These are phyloP conservation scores for Synergus laeviventris DNA, from an alignment of 2,888 invertebrate species.

Conservation along the genomic window DNA sequence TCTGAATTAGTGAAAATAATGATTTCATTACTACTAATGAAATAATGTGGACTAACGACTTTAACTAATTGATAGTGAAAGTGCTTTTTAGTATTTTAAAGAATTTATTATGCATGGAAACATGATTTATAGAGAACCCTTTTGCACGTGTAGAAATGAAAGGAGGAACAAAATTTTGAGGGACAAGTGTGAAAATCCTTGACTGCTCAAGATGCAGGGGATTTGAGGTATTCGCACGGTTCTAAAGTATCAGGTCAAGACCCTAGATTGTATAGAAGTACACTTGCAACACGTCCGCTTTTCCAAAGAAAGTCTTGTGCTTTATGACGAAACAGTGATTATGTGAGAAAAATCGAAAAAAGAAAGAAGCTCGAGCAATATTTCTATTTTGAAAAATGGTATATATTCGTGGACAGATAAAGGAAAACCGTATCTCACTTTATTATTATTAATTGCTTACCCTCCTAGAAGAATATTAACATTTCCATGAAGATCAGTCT, in stretches of 20 bases:
- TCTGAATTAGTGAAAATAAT: too few species aligned
- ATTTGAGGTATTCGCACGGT: conserved; percentile 34
- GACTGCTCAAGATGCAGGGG: conserved; percentile 32
- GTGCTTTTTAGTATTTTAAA: neutral
- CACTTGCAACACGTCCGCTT: conserved; percentile 33
- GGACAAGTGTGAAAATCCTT: conserved; percentile 28
- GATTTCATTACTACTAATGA: too few species aligned
- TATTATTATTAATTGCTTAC: conserved; percentile 76
- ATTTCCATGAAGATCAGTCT: conserved; percentile 78
- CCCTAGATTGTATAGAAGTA: conserved; percentile 31
- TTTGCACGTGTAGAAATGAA: neutral
- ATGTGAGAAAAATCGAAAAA: conserved; percentile 16
- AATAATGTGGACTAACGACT: too few species aligned
- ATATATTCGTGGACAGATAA: too few species aligned
- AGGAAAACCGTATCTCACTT: conserved; percentile 16
- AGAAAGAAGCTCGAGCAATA: neutral
- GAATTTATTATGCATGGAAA: neutral
- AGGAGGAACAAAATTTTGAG: conserved; percentile 17
- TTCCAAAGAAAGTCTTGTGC: conserved; percentile 26
- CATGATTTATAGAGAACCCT: neutral
- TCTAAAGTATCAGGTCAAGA: conserved; percentile 40
- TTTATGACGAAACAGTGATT: conserved; percentile 21
- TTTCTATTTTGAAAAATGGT: neutral
- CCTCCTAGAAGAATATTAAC: conserved; percentile 88
- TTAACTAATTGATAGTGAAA: neutral